phyloP scores from a whole-genome alignment of 2,888 invertebrate species.

The Diadegma fenestrale region DNA sequence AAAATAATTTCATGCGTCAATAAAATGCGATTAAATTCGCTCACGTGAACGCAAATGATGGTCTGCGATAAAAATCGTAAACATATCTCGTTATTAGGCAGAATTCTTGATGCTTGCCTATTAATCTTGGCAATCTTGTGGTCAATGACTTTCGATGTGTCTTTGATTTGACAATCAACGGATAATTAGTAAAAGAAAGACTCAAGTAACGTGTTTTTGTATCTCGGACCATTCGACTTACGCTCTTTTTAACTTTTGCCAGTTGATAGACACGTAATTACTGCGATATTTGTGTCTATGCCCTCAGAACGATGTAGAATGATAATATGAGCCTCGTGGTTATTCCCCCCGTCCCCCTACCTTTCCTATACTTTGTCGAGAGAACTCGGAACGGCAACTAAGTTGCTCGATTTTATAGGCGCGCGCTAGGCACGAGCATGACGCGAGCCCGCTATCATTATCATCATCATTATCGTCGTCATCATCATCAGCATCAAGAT shows the following conservation, averaged over 20 bases:
- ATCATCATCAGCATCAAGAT: constrained; percentile 60
- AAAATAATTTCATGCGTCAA: not conserved
- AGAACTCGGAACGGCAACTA: constrained; percentile 47
- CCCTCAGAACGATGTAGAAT: constrained; percentile 30
- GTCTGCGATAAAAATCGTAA: not conserved
- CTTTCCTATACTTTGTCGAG: not conserved
- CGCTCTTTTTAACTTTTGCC: constrained; percentile 19
- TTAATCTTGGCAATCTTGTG: not conserved
- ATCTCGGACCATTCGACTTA: not conserved
- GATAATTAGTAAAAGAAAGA: not conserved
- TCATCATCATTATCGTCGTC: constrained; percentile 67
- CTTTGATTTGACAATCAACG: not conserved
- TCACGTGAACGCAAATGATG: not conserved
- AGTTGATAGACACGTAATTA: constrained; percentile 10
- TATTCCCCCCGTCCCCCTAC: not conserved
- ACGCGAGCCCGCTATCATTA: constrained; percentile 72
- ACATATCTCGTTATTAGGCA: not conserved
- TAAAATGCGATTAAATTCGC: not conserved
- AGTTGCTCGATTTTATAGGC: constrained; percentile 72
- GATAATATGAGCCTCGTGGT: constrained; percentile 54
- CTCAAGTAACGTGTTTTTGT: not conserved
- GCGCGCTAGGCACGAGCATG: constrained; percentile 78
- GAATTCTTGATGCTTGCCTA: not conserved
- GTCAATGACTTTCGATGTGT: not conserved
- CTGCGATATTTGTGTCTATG: not conserved